Evolutionary conservation across 2,797 vertebrate species (phyloP).

Genomic region (Novumbra hubbsi): DNA sequence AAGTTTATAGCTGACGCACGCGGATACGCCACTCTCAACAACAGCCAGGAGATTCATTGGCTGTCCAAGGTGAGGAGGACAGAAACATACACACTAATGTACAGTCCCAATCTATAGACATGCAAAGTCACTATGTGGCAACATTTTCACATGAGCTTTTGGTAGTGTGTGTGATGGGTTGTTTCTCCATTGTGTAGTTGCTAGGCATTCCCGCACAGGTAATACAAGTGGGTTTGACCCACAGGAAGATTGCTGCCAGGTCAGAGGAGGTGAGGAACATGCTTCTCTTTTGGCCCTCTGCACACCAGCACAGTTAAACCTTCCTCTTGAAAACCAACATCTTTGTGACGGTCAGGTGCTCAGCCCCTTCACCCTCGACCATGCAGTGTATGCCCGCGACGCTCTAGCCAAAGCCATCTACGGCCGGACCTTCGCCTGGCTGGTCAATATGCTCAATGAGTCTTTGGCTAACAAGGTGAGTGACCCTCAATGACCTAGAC

Average conservation of each 20-base stretch:
- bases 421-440: conserved; percentile 90
- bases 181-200: conserved; percentile 68
- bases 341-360: conserved; percentile 74
- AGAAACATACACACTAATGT: neutral
- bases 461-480: conserved; percentile 87
- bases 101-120: neutral
- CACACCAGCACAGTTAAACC: neutral
- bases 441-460: conserved; percentile 90
- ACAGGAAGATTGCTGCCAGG: conserved; percentile 93
- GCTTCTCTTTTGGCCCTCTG: neutral
- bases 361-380: conserved; percentile 84
- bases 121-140: neutral
- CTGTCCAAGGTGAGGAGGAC: conserved; percentile 82
- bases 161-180: neutral
- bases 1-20: conserved; percentile 78
- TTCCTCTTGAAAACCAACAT: neutral
- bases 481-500: neutral
- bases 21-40: conserved; percentile 80
- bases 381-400: conserved; percentile 86
- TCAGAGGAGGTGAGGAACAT: conserved; percentile 81
- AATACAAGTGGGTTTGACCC: conserved; percentile 87
- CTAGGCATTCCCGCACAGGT: conserved; percentile 82
- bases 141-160: neutral
- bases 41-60: conserved; percentile 84
- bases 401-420: conserved; percentile 92